phyloP scores from a whole-genome alignment of 2,113 vertebrate species.

The Porphyrio hochstetteri region DNA sequence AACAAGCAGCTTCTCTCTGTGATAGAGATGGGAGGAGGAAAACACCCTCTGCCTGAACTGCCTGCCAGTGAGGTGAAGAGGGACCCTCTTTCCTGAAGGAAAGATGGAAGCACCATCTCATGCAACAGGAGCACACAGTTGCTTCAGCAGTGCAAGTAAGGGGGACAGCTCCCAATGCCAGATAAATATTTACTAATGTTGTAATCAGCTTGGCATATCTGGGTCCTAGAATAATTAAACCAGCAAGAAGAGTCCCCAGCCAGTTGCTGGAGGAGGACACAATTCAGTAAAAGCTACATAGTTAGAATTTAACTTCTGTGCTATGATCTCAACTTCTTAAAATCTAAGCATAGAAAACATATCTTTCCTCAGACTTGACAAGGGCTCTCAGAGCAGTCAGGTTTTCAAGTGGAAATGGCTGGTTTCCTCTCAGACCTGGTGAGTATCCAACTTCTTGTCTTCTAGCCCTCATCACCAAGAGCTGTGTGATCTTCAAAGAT shows the following conservation, averaged over 20 bases:
- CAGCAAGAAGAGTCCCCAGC: neutral
- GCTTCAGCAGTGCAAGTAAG: neutral
- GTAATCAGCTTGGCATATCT: neutral
- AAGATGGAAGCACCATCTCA: neutral
- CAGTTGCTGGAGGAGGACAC: neutral
- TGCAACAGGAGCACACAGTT: fast-evolving
- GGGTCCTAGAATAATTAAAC: conserved; percentile 60
- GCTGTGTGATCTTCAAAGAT: neutral
- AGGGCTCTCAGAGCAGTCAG: neutral
- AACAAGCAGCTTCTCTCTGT: neutral
- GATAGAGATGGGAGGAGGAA: neutral
- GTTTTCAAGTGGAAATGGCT: conserved; percentile 23
- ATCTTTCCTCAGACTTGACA: neutral
- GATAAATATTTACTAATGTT: neutral
- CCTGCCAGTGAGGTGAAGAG: neutral
- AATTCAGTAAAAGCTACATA: neutral
- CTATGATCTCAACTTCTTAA: neutral
- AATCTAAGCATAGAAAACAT: neutral
- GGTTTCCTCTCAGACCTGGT: conserved; percentile 55
- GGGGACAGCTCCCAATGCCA: neutral
- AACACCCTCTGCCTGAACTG: neutral
- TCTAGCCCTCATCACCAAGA: neutral
- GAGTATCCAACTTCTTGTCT: conserved; percentile 36
- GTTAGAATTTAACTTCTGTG: conserved; percentile 42
- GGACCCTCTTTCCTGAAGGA: neutral